A percentile compares a stretch with the other conserved stretches of the same genome.
Conservation (phyloP, 1,140 invertebrate genomes). For the Atta colombica region DNA sequence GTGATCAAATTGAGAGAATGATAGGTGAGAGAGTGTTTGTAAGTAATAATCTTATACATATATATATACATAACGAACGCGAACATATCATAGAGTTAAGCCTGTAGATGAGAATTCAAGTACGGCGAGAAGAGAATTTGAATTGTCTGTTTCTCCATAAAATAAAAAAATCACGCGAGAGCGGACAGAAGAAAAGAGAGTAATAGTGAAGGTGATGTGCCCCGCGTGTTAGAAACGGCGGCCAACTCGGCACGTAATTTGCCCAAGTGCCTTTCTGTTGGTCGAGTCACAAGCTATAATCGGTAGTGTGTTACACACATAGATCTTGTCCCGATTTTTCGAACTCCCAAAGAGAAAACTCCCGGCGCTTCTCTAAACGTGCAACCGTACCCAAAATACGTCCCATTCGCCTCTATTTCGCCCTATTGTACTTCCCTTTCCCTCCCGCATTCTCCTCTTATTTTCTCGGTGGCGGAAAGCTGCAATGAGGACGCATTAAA, state of each 20-base stretch:
- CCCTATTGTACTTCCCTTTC: constrained; percentile 36
- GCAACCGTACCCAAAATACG: constrained; percentile 44
- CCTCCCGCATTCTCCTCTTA: neutral
- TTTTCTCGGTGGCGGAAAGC: constrained; percentile 51
- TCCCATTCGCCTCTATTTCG: constrained; percentile 64
- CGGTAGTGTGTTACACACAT: constrained; percentile 72
- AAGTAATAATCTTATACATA: constrained; percentile 74
- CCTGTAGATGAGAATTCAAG: constrained; percentile 62
- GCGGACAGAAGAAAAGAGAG: constrained; percentile 56
- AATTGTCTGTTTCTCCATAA: constrained; percentile 13
- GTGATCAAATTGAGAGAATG: constrained; percentile 32
- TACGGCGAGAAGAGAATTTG: constrained; percentile 49
- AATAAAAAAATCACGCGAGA: constrained; percentile 35
- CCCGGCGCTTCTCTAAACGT: constrained; percentile 53
- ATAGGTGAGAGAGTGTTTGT: constrained; percentile 3
- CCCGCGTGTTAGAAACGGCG: constrained; percentile 82
- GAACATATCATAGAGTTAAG: constrained; percentile 86
- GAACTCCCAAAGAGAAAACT: constrained; percentile 63
- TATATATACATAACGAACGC: constrained; percentile 80
- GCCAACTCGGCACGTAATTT: constrained; percentile 86
- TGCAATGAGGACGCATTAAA: constrained; percentile 25
- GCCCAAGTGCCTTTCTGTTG: constrained; percentile 86
- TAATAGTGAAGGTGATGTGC: constrained; percentile 76
- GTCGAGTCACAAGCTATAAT: constrained; percentile 84
- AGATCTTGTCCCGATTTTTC: constrained; percentile 78